Conservation (phyloP, 2,797 vertebrate genomes). For the Hypotaenidia philippensis region DNA sequence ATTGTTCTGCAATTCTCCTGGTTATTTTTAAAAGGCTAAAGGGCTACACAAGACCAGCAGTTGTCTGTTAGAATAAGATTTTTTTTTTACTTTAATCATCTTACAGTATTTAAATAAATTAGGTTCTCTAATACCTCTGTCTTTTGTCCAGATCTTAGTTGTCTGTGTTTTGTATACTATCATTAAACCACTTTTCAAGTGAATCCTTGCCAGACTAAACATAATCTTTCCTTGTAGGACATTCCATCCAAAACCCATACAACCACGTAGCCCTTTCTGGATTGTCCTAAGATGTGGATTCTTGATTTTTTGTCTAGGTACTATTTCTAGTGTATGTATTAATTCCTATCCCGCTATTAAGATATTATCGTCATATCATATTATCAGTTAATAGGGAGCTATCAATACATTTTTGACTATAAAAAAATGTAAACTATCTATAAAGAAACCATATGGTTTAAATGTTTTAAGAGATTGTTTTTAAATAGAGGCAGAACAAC, state of each 20-base stretch:
- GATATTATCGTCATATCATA: background rate
- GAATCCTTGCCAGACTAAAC: constrained; percentile 74
- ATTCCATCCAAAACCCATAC: constrained; percentile 53
- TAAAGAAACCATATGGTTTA: constrained; percentile 37
- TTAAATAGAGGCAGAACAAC: constrained; percentile 7
- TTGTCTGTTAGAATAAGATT: constrained; percentile 66
- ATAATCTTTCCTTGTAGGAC: constrained; percentile 21
- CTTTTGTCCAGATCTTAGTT: constrained; percentile 70
- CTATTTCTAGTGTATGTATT: constrained; percentile 27
- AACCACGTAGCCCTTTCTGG: constrained; percentile 42
- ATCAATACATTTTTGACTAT: background rate
- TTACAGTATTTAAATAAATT: constrained; percentile 71
- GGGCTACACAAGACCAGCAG: constrained; percentile 56
- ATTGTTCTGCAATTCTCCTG: constrained; percentile 74
- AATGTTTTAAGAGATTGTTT: constrained; percentile 36
- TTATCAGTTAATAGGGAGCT: constrained; percentile 18
- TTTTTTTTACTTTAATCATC: constrained; percentile 73
- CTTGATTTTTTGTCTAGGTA: constrained; percentile 8
- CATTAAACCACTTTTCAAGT: constrained; percentile 63
- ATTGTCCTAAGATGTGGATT: constrained; percentile 20
- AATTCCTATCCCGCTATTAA: constrained; percentile 1
- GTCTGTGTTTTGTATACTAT: constrained; percentile 70
- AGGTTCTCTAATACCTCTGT: constrained; percentile 67
- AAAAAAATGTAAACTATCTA: constrained; percentile 35
- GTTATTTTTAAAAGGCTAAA: constrained; percentile 75